phyloP scores from a whole-genome alignment of 1,140 invertebrate genomes.

The Delia radicum region DNA sequence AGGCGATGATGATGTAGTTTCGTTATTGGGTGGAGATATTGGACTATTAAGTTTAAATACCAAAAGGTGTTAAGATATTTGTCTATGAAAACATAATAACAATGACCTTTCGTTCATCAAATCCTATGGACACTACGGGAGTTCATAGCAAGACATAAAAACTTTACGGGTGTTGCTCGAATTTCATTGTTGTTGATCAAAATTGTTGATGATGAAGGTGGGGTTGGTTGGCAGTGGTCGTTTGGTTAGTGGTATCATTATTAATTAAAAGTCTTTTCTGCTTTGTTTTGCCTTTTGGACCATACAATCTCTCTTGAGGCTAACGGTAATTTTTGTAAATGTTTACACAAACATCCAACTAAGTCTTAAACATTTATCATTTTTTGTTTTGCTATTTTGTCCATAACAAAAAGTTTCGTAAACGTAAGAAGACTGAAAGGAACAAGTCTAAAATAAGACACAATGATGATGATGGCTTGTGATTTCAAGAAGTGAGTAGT shows the following conservation, averaged over 20 bases:
- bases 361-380: conserved; percentile 19
- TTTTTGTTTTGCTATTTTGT: neutral
- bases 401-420: neutral
- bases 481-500: too few species aligned
- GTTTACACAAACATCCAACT: conserved; percentile 10
- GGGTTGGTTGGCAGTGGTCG: neutral
- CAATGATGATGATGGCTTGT: neutral
- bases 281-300: neutral
- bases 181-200: neutral
- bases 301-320: neutral
- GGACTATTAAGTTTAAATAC: neutral
- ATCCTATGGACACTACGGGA: neutral
- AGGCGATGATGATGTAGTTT: too few species aligned
- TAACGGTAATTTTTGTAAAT: conserved; percentile 17
- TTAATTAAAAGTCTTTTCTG: conserved; percentile 19
- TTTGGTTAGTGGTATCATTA: neutral
- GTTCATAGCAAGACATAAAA: neutral
- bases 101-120: neutral
- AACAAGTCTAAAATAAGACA: neutral
- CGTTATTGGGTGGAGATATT: neutral
- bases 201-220: neutral
- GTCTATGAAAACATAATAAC: conserved; percentile 15
- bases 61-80: conserved; percentile 18
- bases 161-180: neutral
- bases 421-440: neutral